Base-by-base conservation (phyloP, 2,888 invertebrate genomes). In the Dryobota labecula region DNA sequence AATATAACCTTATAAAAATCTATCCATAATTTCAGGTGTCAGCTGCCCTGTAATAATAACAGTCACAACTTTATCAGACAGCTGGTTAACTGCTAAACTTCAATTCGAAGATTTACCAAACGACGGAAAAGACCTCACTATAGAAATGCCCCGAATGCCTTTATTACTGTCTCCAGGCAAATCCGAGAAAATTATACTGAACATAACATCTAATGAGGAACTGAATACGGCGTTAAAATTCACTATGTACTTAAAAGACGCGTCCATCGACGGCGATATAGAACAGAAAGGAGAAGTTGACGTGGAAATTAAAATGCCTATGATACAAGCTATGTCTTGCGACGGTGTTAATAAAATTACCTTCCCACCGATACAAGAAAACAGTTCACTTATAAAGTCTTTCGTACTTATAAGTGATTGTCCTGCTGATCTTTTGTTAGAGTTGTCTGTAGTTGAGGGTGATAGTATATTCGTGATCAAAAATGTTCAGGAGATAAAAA, bases 331-430 rank as follows among this genome's bases (percentile, higher is more conserved):
- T 0, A 90, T 95, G 86, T 94, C 95, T 0, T 88, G 90, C 11
- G 94, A 94, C 57, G 95, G 95, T 0, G 80, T 94, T 0, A 95
- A 95, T 67, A 92, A 91, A 76, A 78, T 95, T 0, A 86, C 80
- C 0, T 95, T 94, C 70, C 91, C 93, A 9, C 87, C 92, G 0
- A 88, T 91, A 56, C 90, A 89, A 76, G 94, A 94, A 60, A 91
- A 88, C 11, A 78, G 89, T 4, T 78, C 86, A 0, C 58, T 90
- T 1, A 85, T 89, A 0, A 95, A 93, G 73, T 91, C 91, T 2
- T 92, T 95, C 53, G 92, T 95, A 0, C 88, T 96, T 0, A 83
- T 94, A 36, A 95, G 94, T 70, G 94, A 95, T 68, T 94, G 93
- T 70, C 91, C 93, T 0, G 91, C 87, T 0, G 94, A 95, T 83